phyloP scores from a whole-genome alignment of 2,113 vertebrate genomes.

The Microtus montanus region DNA sequence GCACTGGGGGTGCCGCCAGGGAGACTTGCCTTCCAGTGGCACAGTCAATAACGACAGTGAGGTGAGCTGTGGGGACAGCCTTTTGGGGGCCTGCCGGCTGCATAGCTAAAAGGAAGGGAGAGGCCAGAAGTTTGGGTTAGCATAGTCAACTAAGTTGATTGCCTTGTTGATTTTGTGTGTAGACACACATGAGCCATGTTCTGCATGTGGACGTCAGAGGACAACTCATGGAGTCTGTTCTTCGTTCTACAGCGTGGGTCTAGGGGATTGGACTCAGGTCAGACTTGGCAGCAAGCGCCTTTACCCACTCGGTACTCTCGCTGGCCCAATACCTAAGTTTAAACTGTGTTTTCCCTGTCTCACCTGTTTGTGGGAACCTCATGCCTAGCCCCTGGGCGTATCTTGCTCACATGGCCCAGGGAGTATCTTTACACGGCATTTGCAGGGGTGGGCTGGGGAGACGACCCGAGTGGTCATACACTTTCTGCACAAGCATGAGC shows the following conservation, averaged over 20 bases:
- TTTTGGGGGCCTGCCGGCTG: neutral
- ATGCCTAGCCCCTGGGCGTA: rapidly evolving
- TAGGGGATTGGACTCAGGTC: neutral
- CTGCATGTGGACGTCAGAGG: neutral
- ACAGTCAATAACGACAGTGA: slow-evolving; percentile 39
- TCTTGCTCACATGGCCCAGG: neutral
- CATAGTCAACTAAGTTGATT: rapidly evolving
- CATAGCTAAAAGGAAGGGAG: slow-evolving; percentile 35
- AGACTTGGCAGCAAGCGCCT: neutral
- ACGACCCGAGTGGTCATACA: too few species aligned
- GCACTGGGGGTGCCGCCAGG: neutral
- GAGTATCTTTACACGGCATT: neutral
- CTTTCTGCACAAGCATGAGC: too few species aligned
- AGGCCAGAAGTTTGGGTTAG: neutral
- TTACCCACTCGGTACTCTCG: neutral
- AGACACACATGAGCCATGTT: neutral
- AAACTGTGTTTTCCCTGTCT: neutral
- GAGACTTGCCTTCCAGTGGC: slow-evolving; percentile 6
- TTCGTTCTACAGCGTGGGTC: neutral
- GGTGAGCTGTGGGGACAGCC: neutral
- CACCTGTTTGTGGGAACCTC: neutral
- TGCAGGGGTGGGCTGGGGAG: too few species aligned
- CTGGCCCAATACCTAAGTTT: neutral
- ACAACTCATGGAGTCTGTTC: neutral
- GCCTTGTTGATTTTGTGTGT: neutral